Evolutionary conservation across 37 sponge, comb jelly and placozoan species (phyloP).

Genomic region (Spongia lamella): DNA sequence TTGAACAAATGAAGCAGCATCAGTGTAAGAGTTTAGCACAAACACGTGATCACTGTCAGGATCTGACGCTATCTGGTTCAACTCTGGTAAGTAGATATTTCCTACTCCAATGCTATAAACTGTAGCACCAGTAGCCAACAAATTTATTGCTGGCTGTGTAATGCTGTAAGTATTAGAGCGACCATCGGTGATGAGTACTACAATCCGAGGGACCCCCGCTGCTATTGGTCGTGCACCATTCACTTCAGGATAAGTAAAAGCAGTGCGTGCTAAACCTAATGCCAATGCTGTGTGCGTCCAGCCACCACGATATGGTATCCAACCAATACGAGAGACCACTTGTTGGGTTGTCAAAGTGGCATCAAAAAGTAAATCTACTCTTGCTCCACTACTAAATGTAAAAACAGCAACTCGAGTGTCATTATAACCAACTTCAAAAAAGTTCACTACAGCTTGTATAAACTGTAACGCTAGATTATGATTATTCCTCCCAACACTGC

Average conservation of each 20-base stretch:
- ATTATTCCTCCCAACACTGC: constrained; percentile 69
- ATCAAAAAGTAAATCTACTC: constrained; percentile 47
- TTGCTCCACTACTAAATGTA: constrained; percentile 52
- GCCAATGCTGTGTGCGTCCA: constrained; percentile 72
- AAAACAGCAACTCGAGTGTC: constrained; percentile 60
- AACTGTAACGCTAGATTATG: constrained; percentile 62
- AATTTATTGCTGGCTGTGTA: constrained; percentile 11
- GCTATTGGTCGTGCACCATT: constrained; percentile 71
- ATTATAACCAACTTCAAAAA: constrained; percentile 66
- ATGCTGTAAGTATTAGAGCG: constrained; percentile 64
- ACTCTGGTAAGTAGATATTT: constrained; percentile 65
- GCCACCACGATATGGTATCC: constrained; percentile 51
- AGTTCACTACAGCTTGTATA: constrained; percentile 54
- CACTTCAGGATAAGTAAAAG: constrained; percentile 10
- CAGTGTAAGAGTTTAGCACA: constrained; percentile 62
- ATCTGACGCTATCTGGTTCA: constrained; percentile 77
- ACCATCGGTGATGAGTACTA: constrained; percentile 86
- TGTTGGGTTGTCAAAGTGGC: not conserved
- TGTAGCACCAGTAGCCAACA: constrained; percentile 60
- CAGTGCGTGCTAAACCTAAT: constrained; percentile 28
- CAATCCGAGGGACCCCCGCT: constrained; percentile 74
- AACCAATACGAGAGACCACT: not conserved
- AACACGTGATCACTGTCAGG: constrained; percentile 74
- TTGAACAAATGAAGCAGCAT: constrained; percentile 71
- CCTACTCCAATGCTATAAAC: constrained; percentile 80